Evolutionary conservation across 1,140 invertebrate species (phyloP).

Genomic region (Trichonephila clavata): DNA sequence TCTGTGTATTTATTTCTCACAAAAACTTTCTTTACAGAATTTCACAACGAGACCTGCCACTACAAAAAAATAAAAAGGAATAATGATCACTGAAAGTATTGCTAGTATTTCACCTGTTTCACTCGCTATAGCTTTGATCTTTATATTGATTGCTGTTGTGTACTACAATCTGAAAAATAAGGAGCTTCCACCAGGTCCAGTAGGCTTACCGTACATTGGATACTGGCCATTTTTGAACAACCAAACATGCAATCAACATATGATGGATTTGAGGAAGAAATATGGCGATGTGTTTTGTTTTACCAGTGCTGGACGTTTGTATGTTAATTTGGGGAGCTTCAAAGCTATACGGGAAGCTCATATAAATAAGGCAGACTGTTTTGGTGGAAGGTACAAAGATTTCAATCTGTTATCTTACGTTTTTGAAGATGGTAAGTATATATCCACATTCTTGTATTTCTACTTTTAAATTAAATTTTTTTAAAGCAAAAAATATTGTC

Average conservation of each 20-base stretch:
- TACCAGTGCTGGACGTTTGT: background rate
- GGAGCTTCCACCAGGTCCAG: background rate
- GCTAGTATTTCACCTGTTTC: background rate
- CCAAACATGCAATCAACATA: background rate
- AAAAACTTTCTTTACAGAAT: no score
- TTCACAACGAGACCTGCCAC: no score
- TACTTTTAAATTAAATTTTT: no score
- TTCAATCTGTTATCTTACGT: background rate
- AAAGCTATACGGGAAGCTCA: constrained; percentile 12
- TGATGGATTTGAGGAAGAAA: background rate
- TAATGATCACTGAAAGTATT: background rate
- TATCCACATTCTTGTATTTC: no score
- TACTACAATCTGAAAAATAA: constrained; percentile 15
- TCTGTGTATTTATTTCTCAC: no score
- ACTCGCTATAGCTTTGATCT: background rate
- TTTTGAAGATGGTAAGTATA: background rate
- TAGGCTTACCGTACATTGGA: constrained; percentile 17
- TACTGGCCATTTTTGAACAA: background rate
- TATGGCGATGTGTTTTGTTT: constrained; percentile 44
- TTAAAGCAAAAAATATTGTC: no score
- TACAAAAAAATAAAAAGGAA: no score
- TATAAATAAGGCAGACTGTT: background rate
- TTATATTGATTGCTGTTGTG: background rate
- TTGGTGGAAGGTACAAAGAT: background rate
- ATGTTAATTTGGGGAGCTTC: background rate